phyloP scores from a whole-genome alignment of 2,888 invertebrate genomes.

The Caenorhabditis sp. region DNA sequence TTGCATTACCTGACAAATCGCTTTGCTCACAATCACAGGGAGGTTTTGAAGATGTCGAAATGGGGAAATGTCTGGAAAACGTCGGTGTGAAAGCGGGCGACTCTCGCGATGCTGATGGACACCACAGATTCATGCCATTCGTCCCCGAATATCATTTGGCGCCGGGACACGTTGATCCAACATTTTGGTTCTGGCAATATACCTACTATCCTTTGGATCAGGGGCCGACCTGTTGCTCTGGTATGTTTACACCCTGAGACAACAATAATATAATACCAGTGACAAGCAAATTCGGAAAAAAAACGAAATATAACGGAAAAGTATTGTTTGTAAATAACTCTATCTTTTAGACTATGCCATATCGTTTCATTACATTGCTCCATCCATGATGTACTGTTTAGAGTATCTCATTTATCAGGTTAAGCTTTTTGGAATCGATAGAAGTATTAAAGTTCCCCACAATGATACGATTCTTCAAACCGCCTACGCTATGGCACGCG shows the following conservation, averaged over 20 bases:
- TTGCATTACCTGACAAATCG: conserved; percentile 79
- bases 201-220: conserved; percentile 90
- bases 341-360: conserved; percentile 84
- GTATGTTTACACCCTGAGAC: no score
- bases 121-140: conserved; percentile 90
- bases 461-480: conserved; percentile 46
- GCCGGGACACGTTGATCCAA: conserved; percentile 79
- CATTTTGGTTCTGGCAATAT: conserved; percentile 92
- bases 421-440: conserved; percentile 76
- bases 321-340: no score
- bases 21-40: conserved; percentile 75
- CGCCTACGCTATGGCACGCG: conserved; percentile 42
- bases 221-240: conserved; percentile 59
- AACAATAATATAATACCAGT: neutral
- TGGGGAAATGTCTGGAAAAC: conserved; percentile 87
- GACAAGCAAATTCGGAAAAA: neutral
- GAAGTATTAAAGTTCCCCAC: conserved; percentile 43
- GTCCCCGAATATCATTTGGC: conserved; percentile 90
- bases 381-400: conserved; percentile 89
- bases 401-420: conserved; percentile 94
- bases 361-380: conserved; percentile 86
- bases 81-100: conserved; percentile 88
- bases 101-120: conserved; percentile 82
- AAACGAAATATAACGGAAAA: no score
- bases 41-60: conserved; percentile 88